Evolutionary conservation across 2,888 invertebrate species (phyloP).

Genomic region (Orthosia incerta): DNA sequence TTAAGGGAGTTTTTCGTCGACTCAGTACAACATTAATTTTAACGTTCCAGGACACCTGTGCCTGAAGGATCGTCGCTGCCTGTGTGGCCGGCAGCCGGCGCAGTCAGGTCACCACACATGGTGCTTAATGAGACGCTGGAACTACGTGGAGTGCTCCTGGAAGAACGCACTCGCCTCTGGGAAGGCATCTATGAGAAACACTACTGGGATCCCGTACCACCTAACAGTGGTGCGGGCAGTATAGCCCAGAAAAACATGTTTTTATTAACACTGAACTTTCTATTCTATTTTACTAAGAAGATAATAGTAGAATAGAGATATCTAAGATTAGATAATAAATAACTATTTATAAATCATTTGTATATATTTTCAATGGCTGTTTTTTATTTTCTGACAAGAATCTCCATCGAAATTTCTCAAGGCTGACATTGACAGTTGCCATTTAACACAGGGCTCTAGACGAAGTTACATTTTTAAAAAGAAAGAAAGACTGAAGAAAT

Average conservation of each 20-base stretch:
- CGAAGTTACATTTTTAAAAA: too few relatives aligned
- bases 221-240: slow-evolving; percentile 46
- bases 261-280: not conserved
- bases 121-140: slow-evolving; percentile 65
- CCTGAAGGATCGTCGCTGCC: slow-evolving; percentile 64
- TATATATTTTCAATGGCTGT: too few relatives aligned
- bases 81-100: slow-evolving; percentile 71
- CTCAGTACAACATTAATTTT: not conserved
- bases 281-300: not conserved
- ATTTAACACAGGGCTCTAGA: too few relatives aligned
- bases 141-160: slow-evolving; percentile 65
- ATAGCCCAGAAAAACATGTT: not conserved
- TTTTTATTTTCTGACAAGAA: too few relatives aligned
- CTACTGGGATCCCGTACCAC: slow-evolving; percentile 69
- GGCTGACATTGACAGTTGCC: too few relatives aligned
- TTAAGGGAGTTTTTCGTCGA: too few relatives aligned
- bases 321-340: not conserved
- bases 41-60: slow-evolving; percentile 43
- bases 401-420: too few relatives aligned
- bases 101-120: slow-evolving; percentile 71
- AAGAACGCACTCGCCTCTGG: slow-evolving; percentile 71
- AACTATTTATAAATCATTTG: too few relatives aligned
- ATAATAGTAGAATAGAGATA: not conserved
- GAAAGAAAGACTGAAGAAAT: too few relatives aligned
- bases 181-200: slow-evolving; percentile 73